phyloP scores from a whole-genome alignment of 2,888 invertebrate species.

The Platycheirus albimanus region DNA sequence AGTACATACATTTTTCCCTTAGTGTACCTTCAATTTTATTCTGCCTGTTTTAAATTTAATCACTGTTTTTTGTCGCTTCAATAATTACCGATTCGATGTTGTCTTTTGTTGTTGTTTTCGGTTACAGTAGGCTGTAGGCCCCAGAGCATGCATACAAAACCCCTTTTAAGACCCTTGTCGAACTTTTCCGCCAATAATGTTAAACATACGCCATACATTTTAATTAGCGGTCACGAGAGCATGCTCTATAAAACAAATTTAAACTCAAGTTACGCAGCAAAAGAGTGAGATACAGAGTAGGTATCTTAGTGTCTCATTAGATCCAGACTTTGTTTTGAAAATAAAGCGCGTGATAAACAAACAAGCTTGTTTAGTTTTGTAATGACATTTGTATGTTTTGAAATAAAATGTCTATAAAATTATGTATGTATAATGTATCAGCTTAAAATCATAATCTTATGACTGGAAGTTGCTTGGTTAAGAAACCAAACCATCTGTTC shows the following conservation, averaged over 20 bases:
- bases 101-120: constrained; percentile 10
- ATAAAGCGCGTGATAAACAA: neutral
- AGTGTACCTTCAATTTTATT: constrained; percentile 27
- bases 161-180: constrained; percentile 11
- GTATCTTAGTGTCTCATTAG: neutral
- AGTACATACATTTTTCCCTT: too few species aligned
- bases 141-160: neutral
- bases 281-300: constrained; percentile 3
- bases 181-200: constrained; percentile 63
- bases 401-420: neutral
- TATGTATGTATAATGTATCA: neutral
- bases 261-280: neutral
- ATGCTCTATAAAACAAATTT: neutral
- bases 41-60: constrained; percentile 47
- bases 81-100: constrained; percentile 28
- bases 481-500: constrained; percentile 51
- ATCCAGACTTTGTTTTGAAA: constrained; percentile 35
- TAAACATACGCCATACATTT: constrained; percentile 62
- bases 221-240: constrained; percentile 51
- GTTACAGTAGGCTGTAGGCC: constrained; percentile 33
- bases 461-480: constrained; percentile 41
- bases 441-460: constrained; percentile 37
- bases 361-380: constrained; percentile 12
- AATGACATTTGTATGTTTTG: constrained; percentile 1
- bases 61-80: constrained; percentile 17